A percentile compares a stretch with the other conserved stretches of the same genome.
Evolutionary conservation across 1,140 invertebrate genomes (phyloP).

Genomic region (Cotesia typhae): DNA sequence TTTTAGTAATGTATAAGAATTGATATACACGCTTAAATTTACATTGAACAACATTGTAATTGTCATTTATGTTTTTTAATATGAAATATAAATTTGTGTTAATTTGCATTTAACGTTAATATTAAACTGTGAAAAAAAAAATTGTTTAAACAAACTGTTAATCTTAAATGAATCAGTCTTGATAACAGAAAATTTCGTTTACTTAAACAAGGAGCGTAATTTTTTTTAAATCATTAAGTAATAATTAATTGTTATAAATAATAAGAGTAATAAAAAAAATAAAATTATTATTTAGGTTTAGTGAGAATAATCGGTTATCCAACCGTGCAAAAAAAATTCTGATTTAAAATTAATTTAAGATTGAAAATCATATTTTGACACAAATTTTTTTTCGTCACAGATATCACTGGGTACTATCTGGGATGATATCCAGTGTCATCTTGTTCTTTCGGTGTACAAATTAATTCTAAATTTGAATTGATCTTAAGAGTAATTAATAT

Average conservation of each 20-base stretch:
- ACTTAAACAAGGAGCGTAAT: neutral
- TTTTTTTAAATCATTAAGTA: neutral
- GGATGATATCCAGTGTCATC: too few relatives aligned
- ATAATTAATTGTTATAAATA: too few relatives aligned
- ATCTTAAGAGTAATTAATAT: too few relatives aligned
- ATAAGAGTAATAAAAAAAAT: neutral
- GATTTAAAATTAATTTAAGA: too few relatives aligned
- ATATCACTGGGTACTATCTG: too few relatives aligned
- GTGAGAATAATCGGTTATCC: neutral
- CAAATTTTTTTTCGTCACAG: too few relatives aligned
- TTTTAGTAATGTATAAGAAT: conserved; percentile 13
- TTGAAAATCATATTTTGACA: too few relatives aligned
- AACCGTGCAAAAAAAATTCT: too few relatives aligned
- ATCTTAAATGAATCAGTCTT: conserved; percentile 39
- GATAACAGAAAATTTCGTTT: conserved; percentile 11
- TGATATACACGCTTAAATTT: conserved; percentile 24
- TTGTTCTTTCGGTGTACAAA: too few relatives aligned
- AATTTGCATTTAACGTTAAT: conserved; percentile 4
- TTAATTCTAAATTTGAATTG: too few relatives aligned
- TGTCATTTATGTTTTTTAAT: conserved; percentile 15
- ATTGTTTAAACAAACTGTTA: conserved; percentile 2
- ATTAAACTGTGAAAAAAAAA: neutral
- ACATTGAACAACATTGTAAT: conserved; percentile 24
- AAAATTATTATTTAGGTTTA: neutral
- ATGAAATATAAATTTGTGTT: neutral